Conservation (phyloP, 92 coral and sea anemone genomes). For the Isaurus tuberculatus region DNA sequence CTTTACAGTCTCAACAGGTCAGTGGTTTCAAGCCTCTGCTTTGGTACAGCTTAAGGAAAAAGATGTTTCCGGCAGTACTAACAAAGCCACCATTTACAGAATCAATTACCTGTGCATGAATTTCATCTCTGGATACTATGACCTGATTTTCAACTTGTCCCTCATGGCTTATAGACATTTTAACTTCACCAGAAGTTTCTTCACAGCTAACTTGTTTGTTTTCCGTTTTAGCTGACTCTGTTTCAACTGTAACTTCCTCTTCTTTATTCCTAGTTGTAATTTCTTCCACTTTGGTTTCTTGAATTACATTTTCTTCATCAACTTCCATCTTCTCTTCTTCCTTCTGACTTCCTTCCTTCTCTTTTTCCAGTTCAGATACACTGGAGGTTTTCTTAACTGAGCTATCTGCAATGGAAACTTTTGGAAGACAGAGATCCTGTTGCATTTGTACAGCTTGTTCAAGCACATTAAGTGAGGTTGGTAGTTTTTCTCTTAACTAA, state of each 20-base stretch:
- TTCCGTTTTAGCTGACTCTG: background rate
- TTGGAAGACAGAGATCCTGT: constrained; percentile 24
- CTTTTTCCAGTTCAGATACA: background rate
- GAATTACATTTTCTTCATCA: background rate
- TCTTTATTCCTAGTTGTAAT: background rate
- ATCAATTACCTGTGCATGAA: constrained; percentile 25
- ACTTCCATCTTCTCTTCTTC: constrained; percentile 26
- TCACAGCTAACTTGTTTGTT: background rate
- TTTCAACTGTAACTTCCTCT: background rate
- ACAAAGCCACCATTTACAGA: background rate
- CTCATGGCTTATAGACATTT: constrained; percentile 5
- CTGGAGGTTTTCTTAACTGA: background rate
- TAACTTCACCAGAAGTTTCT: background rate
- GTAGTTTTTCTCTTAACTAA: constrained; percentile 33
- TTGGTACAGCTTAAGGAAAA: too few relatives aligned
- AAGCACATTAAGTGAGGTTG: constrained; percentile 28
- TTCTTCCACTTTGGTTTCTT: background rate
- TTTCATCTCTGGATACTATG: constrained; percentile 34
- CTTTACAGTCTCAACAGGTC: too few relatives aligned
- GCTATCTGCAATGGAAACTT: background rate
- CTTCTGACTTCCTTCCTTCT: background rate
- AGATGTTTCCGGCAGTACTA: too few relatives aligned
- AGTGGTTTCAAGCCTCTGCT: too few relatives aligned
- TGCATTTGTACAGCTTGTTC: constrained; percentile 41
- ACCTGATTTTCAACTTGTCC: background rate